A percentile compares a stretch with the other conserved stretches of the same genome.
Evolutionary conservation across 1,140 invertebrate genomes (phyloP).

Genomic region (Colletes gigas): DNA sequence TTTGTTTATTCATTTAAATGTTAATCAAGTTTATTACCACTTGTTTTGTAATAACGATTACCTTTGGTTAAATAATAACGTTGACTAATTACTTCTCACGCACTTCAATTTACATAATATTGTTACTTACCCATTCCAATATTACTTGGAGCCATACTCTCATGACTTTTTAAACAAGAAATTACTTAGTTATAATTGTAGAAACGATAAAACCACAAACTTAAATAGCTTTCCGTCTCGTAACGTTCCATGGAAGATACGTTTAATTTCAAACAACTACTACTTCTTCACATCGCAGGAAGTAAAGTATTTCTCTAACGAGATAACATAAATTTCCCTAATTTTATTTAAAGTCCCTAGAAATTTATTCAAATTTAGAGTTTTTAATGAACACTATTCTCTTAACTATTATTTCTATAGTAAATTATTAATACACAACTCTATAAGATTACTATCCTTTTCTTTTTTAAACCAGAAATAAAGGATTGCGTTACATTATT

Average conservation of each 20-base stretch:
- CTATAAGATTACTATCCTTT: too few relatives aligned
- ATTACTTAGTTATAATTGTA: not conserved
- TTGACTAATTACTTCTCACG: not conserved
- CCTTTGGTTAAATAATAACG: not conserved
- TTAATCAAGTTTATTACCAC: not conserved
- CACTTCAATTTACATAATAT: not conserved
- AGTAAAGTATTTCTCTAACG: not conserved
- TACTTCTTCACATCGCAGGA: constrained; percentile 20
- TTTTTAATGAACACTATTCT: too few relatives aligned
- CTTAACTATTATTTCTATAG: too few relatives aligned
- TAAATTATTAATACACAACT: too few relatives aligned
- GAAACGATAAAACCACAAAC: constrained; percentile 1
- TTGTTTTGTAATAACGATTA: not conserved
- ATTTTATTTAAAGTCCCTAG: not conserved
- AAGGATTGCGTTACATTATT: too few relatives aligned
- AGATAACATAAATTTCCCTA: constrained; percentile 24
- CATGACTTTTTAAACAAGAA: constrained; percentile 27
- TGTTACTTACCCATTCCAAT: constrained; percentile 60
- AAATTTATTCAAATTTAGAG: not conserved
- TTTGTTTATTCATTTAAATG: not conserved
- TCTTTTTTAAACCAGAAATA: too few relatives aligned
- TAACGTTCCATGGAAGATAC: constrained; percentile 31
- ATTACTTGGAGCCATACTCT: constrained; percentile 51
- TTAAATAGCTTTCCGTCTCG: not conserved
- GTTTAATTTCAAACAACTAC: constrained; percentile 59